These are phyloP conservation scores for Cosmia trapezina DNA, from an alignment of 2,888 invertebrate species.

Conservation along the genomic window DNA sequence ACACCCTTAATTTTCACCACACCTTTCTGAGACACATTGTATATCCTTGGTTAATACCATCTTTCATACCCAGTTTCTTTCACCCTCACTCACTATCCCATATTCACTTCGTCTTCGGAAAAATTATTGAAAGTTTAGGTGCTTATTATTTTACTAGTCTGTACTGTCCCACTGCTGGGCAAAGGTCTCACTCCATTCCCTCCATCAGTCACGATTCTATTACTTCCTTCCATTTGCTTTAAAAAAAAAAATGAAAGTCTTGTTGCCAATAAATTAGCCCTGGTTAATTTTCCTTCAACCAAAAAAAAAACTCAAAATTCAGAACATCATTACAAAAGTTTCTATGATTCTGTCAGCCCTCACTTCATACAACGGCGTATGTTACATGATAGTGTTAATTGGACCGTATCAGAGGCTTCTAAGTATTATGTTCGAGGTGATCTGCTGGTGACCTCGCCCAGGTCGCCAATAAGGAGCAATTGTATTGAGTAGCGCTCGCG, in stretches of 20 bases:
- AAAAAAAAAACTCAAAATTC: not conserved
- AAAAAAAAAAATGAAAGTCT: not conserved
- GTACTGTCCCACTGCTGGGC: too few relatives aligned
- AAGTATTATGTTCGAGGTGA: conserved; percentile 77
- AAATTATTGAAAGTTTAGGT: not conserved
- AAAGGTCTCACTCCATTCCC: not conserved
- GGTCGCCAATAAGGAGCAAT: conserved; percentile 65
- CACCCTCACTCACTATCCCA: not conserved
- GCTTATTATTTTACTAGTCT: not conserved
- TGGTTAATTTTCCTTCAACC: too few relatives aligned
- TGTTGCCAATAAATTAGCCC: not conserved
- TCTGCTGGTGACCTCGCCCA: conserved; percentile 74
- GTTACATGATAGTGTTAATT: conserved; percentile 73
- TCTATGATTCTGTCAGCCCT: conserved; percentile 34
- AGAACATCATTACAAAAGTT: not conserved
- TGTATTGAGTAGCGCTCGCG: conserved; percentile 40
- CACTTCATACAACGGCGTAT: conserved; percentile 28
- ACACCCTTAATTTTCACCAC: too few relatives aligned
- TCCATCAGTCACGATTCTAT: not conserved
- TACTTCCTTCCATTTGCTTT: not conserved
- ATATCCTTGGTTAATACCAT: not conserved
- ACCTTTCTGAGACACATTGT: too few relatives aligned
- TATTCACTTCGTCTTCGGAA: not conserved
- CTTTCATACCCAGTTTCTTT: not conserved
- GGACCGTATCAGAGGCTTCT: conserved; percentile 72